A percentile compares a stretch with the other conserved stretches of the same genome.
Evolutionary conservation across 2,888 invertebrate species (phyloP).

Genomic region (Philereme vetulata): DNA sequence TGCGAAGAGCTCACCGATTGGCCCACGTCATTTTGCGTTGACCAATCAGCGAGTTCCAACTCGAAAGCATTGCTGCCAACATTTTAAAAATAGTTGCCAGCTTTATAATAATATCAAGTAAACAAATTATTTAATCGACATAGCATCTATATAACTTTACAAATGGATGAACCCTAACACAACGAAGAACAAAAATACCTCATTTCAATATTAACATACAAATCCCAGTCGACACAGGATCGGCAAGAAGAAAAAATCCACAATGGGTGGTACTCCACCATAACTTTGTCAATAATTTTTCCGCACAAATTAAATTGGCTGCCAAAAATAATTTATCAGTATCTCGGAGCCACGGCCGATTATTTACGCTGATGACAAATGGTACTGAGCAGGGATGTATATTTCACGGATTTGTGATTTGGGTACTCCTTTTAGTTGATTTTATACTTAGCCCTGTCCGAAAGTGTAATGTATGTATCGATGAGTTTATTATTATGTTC

Average conservation of each 20-base stretch:
- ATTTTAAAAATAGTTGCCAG: too few species aligned
- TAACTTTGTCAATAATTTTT: slow-evolving; percentile 35
- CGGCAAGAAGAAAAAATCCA: not conserved
- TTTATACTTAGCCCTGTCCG: slow-evolving; percentile 34
- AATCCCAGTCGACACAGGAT: too few species aligned
- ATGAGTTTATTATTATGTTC: slow-evolving; percentile 36
- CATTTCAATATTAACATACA: too few species aligned
- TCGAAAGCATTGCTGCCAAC: too few species aligned
- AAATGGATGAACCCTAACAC: too few species aligned
- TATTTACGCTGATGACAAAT: slow-evolving; percentile 75
- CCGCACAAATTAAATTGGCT: slow-evolving; percentile 34
- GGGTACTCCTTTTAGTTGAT: slow-evolving; percentile 39
- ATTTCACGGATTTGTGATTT: slow-evolving; percentile 74
- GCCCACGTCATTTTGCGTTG: too few species aligned
- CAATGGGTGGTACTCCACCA: slow-evolving; percentile 32
- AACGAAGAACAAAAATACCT: too few species aligned
- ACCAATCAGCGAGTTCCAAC: too few species aligned
- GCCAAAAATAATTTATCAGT: slow-evolving; percentile 71
- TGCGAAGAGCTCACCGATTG: too few species aligned
- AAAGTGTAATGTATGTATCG: slow-evolving; percentile 34
- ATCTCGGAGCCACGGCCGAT: slow-evolving; percentile 44
- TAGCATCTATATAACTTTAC: too few species aligned
- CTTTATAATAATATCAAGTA: too few species aligned
- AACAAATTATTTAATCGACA: too few species aligned
- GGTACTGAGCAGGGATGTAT: slow-evolving; percentile 50